These are phyloP conservation scores for Acronicta psi DNA, from an alignment of 2,888 invertebrate species.

Conservation along the genomic window DNA sequence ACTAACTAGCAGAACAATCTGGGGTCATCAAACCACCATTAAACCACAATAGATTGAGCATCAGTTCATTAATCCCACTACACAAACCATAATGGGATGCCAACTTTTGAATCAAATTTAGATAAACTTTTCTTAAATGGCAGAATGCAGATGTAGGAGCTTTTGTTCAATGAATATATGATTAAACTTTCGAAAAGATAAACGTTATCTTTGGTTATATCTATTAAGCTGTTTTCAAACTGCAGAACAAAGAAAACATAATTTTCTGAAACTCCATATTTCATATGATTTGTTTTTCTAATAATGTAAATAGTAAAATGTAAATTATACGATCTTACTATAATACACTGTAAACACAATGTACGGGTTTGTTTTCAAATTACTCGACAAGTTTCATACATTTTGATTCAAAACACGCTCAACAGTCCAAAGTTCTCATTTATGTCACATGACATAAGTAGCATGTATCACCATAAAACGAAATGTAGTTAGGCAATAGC, in stretches of 20 bases:
- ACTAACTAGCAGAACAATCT: slow-evolving; percentile 26
- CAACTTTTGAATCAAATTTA: slow-evolving; percentile 25
- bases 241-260: no score
- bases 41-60: slow-evolving; percentile 13
- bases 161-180: neutral
- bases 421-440: neutral
- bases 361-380: neutral
- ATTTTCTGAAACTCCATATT: no score
- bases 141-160: neutral
- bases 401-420: neutral
- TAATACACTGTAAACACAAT: no score
- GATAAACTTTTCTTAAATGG: slow-evolving; percentile 2
- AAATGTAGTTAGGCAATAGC: neutral
- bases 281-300: no score
- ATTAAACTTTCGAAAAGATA: no score
- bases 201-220: no score
- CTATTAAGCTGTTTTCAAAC: no score
- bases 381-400: slow-evolving; percentile 2
- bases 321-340: no score
- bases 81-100: slow-evolving; percentile 12
- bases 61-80: slow-evolving; percentile 25
- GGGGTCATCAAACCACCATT: slow-evolving; percentile 13
- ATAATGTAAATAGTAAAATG: no score
- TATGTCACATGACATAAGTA: neutral
- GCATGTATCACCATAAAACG: neutral